These are phyloP conservation scores for Aphelinus certus DNA, from an alignment of 1,140 invertebrate genomes.

Conservation along the genomic window DNA sequence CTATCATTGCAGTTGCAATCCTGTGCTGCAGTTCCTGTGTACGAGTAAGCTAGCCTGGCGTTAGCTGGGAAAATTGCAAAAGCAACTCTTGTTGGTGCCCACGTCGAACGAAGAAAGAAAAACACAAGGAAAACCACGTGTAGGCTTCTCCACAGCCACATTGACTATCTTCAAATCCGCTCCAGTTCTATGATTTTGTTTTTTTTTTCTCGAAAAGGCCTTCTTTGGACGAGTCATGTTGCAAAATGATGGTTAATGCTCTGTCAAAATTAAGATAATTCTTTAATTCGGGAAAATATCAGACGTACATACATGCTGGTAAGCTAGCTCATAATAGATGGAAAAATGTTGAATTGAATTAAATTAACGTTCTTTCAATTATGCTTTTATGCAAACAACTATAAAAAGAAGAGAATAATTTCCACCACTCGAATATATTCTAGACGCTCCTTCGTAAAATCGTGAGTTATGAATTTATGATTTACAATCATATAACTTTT, in stretches of 20 bases:
- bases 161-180: background rate
- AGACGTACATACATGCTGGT: too few relatives aligned
- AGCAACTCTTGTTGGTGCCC: conserved; percentile 55
- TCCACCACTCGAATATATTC: too few relatives aligned
- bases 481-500: too few relatives aligned
- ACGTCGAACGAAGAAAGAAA: conserved; percentile 37
- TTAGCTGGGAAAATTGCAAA: conserved; percentile 60
- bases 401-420: too few relatives aligned
- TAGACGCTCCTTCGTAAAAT: too few relatives aligned
- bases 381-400: too few relatives aligned
- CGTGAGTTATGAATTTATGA: too few relatives aligned
- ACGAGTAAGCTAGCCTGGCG: conserved; percentile 43
- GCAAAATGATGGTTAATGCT: conserved; percentile 2
- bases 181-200: background rate
- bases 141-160: background rate
- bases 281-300: background rate
- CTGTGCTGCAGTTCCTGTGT: conserved; percentile 32
- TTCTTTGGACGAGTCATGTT: background rate
- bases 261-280: background rate
- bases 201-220: conserved; percentile 3
- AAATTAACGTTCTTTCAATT: too few relatives aligned
- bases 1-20: too few relatives aligned
- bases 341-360: too few relatives aligned
- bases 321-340: too few relatives aligned
- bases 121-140: background rate